Evolutionary conservation across 2,797 vertebrate genomes (phyloP).

Genomic region (Gephyroberyx darwinii): DNA sequence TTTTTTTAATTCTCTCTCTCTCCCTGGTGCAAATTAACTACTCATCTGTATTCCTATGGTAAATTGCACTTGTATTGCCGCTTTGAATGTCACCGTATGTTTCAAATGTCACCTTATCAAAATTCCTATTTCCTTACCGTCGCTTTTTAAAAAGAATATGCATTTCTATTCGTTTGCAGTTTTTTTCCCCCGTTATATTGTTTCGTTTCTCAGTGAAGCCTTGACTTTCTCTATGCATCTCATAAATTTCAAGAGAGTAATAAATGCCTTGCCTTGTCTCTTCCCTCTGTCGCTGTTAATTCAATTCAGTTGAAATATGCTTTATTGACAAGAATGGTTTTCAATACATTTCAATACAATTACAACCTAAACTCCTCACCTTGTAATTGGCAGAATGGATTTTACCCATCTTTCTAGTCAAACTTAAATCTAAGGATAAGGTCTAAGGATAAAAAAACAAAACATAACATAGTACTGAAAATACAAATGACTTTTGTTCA

Average conservation of each 20-base stretch:
- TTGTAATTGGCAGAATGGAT: not conserved
- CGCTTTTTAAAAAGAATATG: slow-evolving; percentile 38
- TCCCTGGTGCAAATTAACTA: slow-evolving; percentile 38
- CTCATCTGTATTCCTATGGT: slow-evolving; percentile 65
- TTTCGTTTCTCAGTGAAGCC: slow-evolving; percentile 39
- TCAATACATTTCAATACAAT: too few species aligned
- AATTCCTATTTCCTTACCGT: slow-evolving; percentile 64
- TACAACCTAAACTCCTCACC: not conserved
- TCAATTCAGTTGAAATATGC: not conserved
- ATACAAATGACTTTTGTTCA: not conserved
- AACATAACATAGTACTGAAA: too few species aligned
- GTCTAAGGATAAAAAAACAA: too few species aligned
- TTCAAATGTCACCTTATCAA: slow-evolving; percentile 77
- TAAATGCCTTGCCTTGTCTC: slow-evolving; percentile 17
- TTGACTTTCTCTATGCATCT: slow-evolving; percentile 58
- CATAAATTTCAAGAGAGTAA: slow-evolving; percentile 47
- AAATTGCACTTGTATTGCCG: slow-evolving; percentile 59
- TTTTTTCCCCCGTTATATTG: slow-evolving; percentile 34
- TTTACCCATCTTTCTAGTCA: too few species aligned
- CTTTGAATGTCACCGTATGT: slow-evolving; percentile 69
- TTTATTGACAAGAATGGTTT: not conserved
- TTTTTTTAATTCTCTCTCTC: slow-evolving; percentile 24
- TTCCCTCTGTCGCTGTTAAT: not conserved
- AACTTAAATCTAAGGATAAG: too few species aligned
- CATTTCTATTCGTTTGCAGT: slow-evolving; percentile 33